Evolutionary conservation across 1,140 invertebrate genomes (phyloP), one percentile per base, ranked within the genome.

Genomic region (Hetaerina americana): DNA sequence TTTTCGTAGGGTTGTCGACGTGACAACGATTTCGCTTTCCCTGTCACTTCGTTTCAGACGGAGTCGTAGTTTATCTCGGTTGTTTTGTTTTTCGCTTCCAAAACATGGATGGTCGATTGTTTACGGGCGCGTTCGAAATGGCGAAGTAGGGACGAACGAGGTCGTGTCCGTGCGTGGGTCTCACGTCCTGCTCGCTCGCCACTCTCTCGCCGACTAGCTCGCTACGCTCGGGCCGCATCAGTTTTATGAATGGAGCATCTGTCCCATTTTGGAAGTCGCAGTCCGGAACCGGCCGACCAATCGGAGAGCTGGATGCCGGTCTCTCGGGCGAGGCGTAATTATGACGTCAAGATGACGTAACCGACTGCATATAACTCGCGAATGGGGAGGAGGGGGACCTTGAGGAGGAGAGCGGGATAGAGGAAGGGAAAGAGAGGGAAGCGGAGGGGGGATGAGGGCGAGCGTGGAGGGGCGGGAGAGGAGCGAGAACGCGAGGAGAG

Each of bases 181-280:
- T 57, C 31, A 15, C 67, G 67, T 28, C 25, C 18, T 3, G 24
- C 27, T 68, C 67, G 2, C 18, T 28, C 27, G 67, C 67, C 67
- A 25, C 24, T 2, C 1, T 26, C 67, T 68, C 67, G 27, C 67
- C 27, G 67, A 68, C 25, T 28, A 68, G 25, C 67, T 68, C 27
- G 25, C 15, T 57, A 5, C 27, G 27, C 2, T 24, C 18, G 18
- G 25, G 26, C 2, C 67, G 27, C 25, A 28, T 68, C 27, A 25
- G 67, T 68, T 68, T 68, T 68, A 68, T 68, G 67, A 68, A 68
- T 68, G 67, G 67, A 68, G 67, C 67, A 28, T 68, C 67, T 68
- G 67, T 68, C 27, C 27, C 67, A 26, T 26, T 68, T 68, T 68
- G 27, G 25, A 28, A 28, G 67, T 26, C 25, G 25, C 67, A 28